phyloP scores from a whole-genome alignment of 2,888 invertebrate genomes.

The Thereva unica region DNA sequence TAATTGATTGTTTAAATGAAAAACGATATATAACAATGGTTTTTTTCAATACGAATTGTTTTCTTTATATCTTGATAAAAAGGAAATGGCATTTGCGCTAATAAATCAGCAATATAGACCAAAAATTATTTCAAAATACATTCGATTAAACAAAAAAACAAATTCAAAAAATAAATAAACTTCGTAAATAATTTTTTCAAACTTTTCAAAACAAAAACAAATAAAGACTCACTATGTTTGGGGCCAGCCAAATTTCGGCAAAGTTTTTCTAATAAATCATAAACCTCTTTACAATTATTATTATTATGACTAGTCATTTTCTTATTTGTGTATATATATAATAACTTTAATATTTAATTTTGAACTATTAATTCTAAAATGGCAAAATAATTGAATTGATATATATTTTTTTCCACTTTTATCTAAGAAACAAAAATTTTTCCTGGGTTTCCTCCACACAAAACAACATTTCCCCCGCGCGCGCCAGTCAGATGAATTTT shows the following conservation, averaged over 20 bases:
- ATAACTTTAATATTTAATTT: background rate
- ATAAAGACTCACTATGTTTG: constrained; percentile 40
- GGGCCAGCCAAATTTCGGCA: constrained; percentile 48
- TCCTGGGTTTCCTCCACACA: no score
- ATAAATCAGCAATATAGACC: constrained; percentile 3
- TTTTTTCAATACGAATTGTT: constrained; percentile 29
- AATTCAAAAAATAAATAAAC: constrained; percentile 25
- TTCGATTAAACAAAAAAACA: constrained; percentile 6
- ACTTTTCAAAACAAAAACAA: constrained; percentile 19
- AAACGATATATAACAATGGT: constrained; percentile 7
- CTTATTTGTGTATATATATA: no score
- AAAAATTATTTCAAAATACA: constrained; percentile 11
- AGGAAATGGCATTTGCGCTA: constrained; percentile 28
- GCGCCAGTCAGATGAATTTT: no score
- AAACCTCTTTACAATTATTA: constrained; percentile 48
- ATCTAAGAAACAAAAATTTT: constrained; percentile 1
- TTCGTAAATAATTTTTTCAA: background rate
- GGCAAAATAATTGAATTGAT: constrained; percentile 15
- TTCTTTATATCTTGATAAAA: constrained; percentile 33
- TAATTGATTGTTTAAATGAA: constrained; percentile 34
- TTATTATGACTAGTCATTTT: constrained; percentile 43
- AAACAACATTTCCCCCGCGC: no score
- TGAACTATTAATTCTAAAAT: constrained; percentile 10
- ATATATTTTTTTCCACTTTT: constrained; percentile 17
- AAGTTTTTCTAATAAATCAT: constrained; percentile 49